Evolutionary conservation across 2,888 invertebrate genomes (phyloP).

Genomic region (Meloe dianella): DNA sequence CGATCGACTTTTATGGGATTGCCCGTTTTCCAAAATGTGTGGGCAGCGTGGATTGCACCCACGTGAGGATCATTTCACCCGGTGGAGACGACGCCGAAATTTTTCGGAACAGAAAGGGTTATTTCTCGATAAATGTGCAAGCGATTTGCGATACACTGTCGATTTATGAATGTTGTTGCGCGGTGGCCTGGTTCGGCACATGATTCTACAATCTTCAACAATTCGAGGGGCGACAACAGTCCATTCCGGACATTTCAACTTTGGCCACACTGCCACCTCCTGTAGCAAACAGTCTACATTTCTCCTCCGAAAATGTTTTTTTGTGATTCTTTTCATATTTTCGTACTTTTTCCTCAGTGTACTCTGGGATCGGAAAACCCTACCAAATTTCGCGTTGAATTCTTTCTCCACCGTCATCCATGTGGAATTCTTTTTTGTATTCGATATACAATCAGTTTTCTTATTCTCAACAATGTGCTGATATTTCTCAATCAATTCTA

Average conservation of each 20-base stretch:
- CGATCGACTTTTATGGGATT: conserved; percentile 20
- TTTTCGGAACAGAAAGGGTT: conserved; percentile 44
- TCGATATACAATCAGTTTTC: conserved; percentile 10
- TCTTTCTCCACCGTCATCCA: conserved; percentile 19
- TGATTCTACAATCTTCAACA: conserved; percentile 44
- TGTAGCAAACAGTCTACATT: conserved; percentile 25
- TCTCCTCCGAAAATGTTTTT: conserved; percentile 34
- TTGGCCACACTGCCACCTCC: conserved; percentile 25
- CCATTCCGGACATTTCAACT: conserved; percentile 23
- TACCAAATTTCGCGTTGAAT: conserved; percentile 19
- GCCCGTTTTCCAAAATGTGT: conserved; percentile 35
- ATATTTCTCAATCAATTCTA: conserved; percentile 1
- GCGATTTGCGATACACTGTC: conserved; percentile 35
- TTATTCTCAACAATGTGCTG: conserved; percentile 13
- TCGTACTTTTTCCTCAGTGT: conserved; percentile 31
- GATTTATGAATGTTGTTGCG: conserved; percentile 40
- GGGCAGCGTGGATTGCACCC: conserved; percentile 45
- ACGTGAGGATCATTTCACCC: conserved; percentile 45
- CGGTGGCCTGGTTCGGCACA: conserved; percentile 45
- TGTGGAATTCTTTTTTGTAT: conserved; percentile 7
- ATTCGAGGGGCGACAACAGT: conserved; percentile 36
- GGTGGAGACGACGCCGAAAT: conserved; percentile 41
- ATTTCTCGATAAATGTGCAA: conserved; percentile 44
- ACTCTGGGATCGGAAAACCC: conserved; percentile 15
- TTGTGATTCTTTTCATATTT: conserved; percentile 32